These are phyloP conservation scores for Euproctis similis DNA, from an alignment of 2,888 invertebrate genomes.

Conservation along the genomic window DNA sequence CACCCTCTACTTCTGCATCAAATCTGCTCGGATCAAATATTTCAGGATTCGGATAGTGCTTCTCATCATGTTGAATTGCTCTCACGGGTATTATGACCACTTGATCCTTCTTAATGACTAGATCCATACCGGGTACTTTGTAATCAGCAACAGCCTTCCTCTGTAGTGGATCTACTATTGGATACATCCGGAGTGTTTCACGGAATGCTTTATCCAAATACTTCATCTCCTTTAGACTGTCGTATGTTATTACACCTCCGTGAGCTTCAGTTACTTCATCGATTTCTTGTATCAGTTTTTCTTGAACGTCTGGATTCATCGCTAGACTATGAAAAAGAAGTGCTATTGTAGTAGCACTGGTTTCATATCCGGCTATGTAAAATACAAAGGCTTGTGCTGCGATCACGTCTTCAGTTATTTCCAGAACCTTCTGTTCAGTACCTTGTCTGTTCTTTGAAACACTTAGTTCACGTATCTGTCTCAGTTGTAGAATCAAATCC, in stretches of 20 bases:
- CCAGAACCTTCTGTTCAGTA: conserved; percentile 5
- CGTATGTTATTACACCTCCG: conserved; percentile 44
- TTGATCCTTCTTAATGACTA: conserved; percentile 41
- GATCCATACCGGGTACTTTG: conserved; percentile 42
- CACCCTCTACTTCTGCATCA: conserved; percentile 35
- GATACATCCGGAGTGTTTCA: conserved; percentile 43
- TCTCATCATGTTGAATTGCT: conserved; percentile 58
- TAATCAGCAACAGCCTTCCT: conserved; percentile 39
- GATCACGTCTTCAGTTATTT: conserved; percentile 37
- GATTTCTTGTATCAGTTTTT: conserved; percentile 39
- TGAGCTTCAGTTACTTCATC: conserved; percentile 34
- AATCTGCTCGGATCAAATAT: conserved; percentile 67
- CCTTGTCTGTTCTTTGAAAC: conserved; percentile 13
- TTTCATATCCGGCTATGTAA: conserved; percentile 59
- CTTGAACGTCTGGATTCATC: conserved; percentile 42
- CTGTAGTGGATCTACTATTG: conserved; percentile 47
- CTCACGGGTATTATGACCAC: conserved; percentile 43
- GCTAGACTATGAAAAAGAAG: conserved; percentile 50
- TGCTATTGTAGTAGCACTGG: conserved; percentile 44
- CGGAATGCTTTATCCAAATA: conserved; percentile 54
- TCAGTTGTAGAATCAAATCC: conserved; percentile 40
- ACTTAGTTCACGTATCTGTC: conserved; percentile 25
- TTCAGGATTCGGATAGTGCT: conserved; percentile 57
- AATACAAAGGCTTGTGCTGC: conserved; percentile 54
- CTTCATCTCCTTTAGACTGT: conserved; percentile 45